Base-by-base conservation (phyloP, 2,888 invertebrate species). In the Trypoxylon attenuatum region DNA sequence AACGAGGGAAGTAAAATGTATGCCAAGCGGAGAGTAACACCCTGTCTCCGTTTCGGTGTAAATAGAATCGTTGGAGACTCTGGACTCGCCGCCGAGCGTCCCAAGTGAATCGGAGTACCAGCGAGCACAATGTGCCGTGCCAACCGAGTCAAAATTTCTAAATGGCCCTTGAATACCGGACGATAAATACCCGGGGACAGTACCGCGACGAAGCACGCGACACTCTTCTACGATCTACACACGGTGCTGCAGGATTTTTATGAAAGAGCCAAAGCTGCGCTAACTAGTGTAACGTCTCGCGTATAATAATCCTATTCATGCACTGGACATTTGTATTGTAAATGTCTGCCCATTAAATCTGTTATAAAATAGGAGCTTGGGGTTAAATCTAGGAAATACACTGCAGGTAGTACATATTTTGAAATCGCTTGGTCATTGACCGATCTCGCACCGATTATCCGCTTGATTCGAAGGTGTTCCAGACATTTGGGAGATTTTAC, bases 401-500 rank as follows among this genome's bases (percentile, higher is more conserved):
- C n/a, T n/a, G n/a, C n/a, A n/a, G n/a, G n/a, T n/a, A n/a, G n/a
- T n/a, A n/a, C n/a, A n/a, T n/a, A n/a, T n/a, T n/a, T n/a, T n/a
- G 67, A 65, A 71, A 57, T 50, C 39, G 62, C 62, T 51, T 49
- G 63, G 57, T 63, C 61, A 69, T 42, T 43, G 45, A 45, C 54
- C 13, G 33, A 1, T 13, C 33, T 33, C 33, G 1, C 33, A 33
- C 41, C 63, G 61, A 64, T 67, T 67, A 63, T 50, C 61, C 61
- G 63, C 73, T 73, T 77, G 77, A 82, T 80, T 78, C 74, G 71
- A 76, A 71, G 76, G 73, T 77, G 77, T 78, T 74, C 64, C 56
- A 64, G 49, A 61, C 66, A 76, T 78, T 80, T 79, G 77, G 65
- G 45, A 39, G 47, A 52, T 69, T 73, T 77, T 76, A 67, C 70